A percentile compares a stretch with the other conserved stretches of the same genome.
Conservation (phyloP, 2,797 vertebrate species). For the Pelochelys cantorii region DNA sequence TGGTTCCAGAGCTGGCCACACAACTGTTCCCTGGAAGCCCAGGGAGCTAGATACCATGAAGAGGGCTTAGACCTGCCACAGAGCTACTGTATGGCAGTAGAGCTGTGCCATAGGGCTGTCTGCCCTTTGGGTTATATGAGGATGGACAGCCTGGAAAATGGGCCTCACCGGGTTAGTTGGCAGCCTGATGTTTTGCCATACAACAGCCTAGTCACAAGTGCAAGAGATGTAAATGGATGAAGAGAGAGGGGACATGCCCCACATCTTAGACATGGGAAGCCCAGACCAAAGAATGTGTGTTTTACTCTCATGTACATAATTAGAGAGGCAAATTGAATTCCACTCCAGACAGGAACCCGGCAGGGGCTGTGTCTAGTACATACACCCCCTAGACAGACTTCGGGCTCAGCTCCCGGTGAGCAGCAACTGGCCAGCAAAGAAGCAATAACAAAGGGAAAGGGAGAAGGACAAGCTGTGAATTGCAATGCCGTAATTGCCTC, state of each 20-base stretch:
- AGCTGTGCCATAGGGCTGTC: neutral
- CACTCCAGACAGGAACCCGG: neutral
- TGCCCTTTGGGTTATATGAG: neutral
- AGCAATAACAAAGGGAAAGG: neutral
- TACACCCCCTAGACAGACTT: neutral
- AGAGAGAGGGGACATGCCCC: neutral
- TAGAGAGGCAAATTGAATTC: fast-evolving
- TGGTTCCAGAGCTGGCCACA: neutral
- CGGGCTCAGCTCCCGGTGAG: neutral
- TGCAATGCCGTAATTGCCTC: neutral
- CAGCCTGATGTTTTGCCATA: neutral
- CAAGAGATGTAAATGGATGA: neutral
- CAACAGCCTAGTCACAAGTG: neutral
- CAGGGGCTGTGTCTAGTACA: neutral
- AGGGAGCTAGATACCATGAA: neutral
- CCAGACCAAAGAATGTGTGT: neutral
- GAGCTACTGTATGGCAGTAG: neutral
- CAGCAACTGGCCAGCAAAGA: neutral
- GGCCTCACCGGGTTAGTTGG: fast-evolving
- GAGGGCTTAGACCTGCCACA: neutral
- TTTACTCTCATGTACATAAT: neutral
- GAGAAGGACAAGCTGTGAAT: neutral
- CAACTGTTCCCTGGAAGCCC: neutral
- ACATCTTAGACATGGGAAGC: fast-evolving
- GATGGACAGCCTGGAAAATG: fast-evolving